Percentiles rank a stretch among this genome's conserved stretches.
Evolutionary conservation across 2,888 invertebrate species (phyloP).

Genomic region (Apomyelois bistriatella): DNA sequence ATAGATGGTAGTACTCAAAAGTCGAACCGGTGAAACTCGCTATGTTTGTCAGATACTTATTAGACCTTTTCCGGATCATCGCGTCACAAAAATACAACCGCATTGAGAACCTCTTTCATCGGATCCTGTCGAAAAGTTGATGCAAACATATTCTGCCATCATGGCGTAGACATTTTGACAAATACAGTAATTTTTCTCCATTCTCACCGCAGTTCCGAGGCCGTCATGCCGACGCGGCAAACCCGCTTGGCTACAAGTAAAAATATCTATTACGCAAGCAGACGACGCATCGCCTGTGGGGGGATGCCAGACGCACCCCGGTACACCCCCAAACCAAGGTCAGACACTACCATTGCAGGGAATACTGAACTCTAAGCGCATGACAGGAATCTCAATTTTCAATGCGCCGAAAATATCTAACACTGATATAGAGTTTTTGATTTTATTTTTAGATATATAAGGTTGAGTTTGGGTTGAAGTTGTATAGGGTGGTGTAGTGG

Average conservation of each 20-base stretch:
- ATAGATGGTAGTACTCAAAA: too few species aligned
- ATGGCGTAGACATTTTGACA: background rate
- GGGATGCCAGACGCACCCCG: conserved; percentile 52
- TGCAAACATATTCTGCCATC: conserved; percentile 1
- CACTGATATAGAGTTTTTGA: background rate
- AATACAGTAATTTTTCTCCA: background rate
- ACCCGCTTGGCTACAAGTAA: conserved; percentile 43
- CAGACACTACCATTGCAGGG: conserved; percentile 30
- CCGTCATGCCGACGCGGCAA: conserved; percentile 38
- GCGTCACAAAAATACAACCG: background rate
- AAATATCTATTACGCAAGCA: conserved; percentile 71
- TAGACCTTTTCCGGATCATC: too few species aligned
- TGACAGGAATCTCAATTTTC: conserved; percentile 28
- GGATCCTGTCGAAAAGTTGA: background rate
- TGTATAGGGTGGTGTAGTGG: conserved; percentile 31
- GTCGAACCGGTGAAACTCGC: too few species aligned
- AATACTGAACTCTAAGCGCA: conserved; percentile 30
- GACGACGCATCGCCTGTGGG: conserved; percentile 49
- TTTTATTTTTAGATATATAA: background rate
- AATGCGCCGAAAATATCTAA: conserved; percentile 13
- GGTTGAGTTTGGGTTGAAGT: conserved; percentile 12
- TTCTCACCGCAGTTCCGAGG: conserved; percentile 30
- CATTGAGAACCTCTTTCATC: too few species aligned
- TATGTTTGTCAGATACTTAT: too few species aligned
- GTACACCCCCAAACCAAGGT: conserved; percentile 62